Evolutionary conservation across 1,140 invertebrate species (phyloP).

Genomic region (Microplitis mediator): DNA sequence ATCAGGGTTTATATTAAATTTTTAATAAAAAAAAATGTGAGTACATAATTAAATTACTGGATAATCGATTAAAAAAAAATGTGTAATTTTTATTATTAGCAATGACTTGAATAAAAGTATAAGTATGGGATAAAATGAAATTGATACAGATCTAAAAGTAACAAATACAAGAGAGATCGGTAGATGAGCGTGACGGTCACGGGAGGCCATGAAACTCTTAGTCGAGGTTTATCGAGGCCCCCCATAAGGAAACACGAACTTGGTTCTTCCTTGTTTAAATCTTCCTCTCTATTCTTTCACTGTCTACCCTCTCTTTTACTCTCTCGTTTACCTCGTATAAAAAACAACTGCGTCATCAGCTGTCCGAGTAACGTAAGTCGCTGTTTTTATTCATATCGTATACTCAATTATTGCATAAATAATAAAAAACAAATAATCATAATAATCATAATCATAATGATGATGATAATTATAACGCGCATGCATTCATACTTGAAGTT

Average conservation of each 20-base stretch:
- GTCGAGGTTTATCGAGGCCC: conserved; percentile 31
- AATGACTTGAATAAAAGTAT: not conserved
- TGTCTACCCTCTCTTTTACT: conserved; percentile 11
- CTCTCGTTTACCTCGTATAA: conserved; percentile 40
- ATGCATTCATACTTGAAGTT: too few species aligned
- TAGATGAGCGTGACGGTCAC: conserved; percentile 11
- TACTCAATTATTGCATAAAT: not conserved
- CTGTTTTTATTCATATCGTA: not conserved
- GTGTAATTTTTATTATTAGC: not conserved
- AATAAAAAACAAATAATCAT: too few species aligned
- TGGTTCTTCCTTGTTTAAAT: conserved; percentile 13
- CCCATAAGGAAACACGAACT: conserved; percentile 41
- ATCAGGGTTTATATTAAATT: too few species aligned
- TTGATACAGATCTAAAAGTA: not conserved
- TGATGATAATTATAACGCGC: too few species aligned
- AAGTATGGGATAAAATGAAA: not conserved
- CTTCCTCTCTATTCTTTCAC: conserved; percentile 9
- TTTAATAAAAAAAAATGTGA: too few species aligned
- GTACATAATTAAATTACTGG: too few species aligned
- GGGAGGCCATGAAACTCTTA: conserved; percentile 19
- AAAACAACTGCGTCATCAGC: conserved; percentile 26
- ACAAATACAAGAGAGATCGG: conserved; percentile 1
- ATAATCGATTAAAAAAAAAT: too few species aligned
- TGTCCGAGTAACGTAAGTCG: not conserved
- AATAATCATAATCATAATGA: too few species aligned